Evolutionary conservation across 2,113 vertebrate species (phyloP).

Genomic region (Acinonyx jubatus): DNA sequence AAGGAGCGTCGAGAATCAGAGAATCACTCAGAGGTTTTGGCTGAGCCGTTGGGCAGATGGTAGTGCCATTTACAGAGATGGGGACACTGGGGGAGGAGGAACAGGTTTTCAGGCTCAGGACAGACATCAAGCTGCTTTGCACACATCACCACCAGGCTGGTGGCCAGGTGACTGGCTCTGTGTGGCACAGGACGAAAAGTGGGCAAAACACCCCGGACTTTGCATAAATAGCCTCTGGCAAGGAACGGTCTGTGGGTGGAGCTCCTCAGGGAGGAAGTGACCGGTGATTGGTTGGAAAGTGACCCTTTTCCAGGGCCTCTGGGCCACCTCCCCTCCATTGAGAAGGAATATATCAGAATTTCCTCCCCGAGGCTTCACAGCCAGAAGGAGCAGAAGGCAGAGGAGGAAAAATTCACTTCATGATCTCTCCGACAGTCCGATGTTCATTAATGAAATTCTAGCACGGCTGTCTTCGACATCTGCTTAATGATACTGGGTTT

Average conservation of each 20-base stretch:
- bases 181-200: neutral
- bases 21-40: neutral
- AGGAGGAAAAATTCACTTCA: neutral
- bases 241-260: neutral
- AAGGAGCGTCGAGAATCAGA: neutral
- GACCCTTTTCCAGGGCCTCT: neutral
- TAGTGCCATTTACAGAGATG: neutral
- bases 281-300: neutral
- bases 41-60: neutral
- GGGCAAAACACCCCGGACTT: accelerated
- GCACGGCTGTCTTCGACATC: neutral
- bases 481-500: neutral
- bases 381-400: conserved; percentile 13
- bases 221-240: neutral
- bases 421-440: neutral
- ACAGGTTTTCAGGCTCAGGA: neutral
- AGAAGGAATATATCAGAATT: neutral
- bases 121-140: neutral
- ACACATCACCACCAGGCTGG: neutral
- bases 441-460: neutral
- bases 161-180: neutral
- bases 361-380: conserved; percentile 37
- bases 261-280: neutral
- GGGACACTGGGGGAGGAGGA: neutral
- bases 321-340: neutral